These are phyloP conservation scores for Andricus curvator DNA, from an alignment of 2,888 invertebrate species.

Conservation along the genomic window DNA sequence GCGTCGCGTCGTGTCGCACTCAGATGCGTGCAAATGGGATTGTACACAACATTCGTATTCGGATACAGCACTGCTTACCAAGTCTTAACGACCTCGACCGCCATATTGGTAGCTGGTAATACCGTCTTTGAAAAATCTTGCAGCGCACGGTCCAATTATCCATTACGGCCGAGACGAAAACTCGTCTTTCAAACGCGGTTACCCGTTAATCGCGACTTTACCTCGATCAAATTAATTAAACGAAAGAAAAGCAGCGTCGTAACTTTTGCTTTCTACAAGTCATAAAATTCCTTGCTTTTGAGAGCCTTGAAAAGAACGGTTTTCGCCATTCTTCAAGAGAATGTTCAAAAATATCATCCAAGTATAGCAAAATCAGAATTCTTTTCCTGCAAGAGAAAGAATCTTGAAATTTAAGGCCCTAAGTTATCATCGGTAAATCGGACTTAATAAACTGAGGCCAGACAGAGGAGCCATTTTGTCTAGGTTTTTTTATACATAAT, in stretches of 20 bases:
- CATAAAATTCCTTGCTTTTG: slow-evolving; percentile 33
- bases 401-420: background rate
- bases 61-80: slow-evolving; percentile 40
- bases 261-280: slow-evolving; percentile 40
- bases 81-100: slow-evolving; percentile 45
- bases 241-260: slow-evolving; percentile 35
- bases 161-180: slow-evolving; percentile 45
- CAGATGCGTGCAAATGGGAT: slow-evolving; percentile 34
- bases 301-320: slow-evolving; percentile 1
- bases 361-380: background rate
- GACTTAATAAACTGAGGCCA: too few relatives aligned
- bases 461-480: too few relatives aligned
- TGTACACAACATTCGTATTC: slow-evolving; percentile 40
- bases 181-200: slow-evolving; percentile 45
- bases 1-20: slow-evolving; percentile 26
- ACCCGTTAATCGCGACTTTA: slow-evolving; percentile 43
- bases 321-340: background rate
- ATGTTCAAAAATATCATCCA: slow-evolving; percentile 10
- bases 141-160: slow-evolving; percentile 47
- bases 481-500: too few relatives aligned
- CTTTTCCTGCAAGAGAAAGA: background rate
- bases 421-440: too few relatives aligned
- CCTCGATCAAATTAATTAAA: slow-evolving; percentile 43
- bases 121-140: slow-evolving; percentile 45
- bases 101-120: slow-evolving; percentile 42